These are phyloP conservation scores for Nomia melanderi DNA, from an alignment of 1,140 invertebrate genomes.

Conservation along the genomic window DNA sequence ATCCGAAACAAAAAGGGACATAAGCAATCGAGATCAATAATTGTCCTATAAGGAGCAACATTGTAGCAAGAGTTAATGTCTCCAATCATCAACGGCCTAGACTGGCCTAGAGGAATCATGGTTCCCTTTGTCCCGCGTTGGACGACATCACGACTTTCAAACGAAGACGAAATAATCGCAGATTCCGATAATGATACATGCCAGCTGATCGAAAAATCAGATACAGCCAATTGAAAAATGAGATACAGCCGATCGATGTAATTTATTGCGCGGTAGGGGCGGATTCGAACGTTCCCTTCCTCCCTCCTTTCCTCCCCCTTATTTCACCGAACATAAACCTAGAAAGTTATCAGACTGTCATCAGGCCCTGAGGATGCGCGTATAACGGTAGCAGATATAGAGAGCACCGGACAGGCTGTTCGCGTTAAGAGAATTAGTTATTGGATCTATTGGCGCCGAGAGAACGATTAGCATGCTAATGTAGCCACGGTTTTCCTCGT, in stretches of 20 bases:
- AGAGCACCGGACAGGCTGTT: slow-evolving; percentile 13
- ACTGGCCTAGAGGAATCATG: not conserved
- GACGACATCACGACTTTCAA: not conserved
- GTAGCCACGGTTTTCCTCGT: slow-evolving; percentile 17
- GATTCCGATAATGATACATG: slow-evolving; percentile 35
- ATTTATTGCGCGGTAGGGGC: slow-evolving; percentile 22
- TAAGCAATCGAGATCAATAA: no score
- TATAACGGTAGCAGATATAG: slow-evolving; percentile 37
- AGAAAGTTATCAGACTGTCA: slow-evolving; percentile 19
- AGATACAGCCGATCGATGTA: slow-evolving; percentile 9
- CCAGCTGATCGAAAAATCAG: not conserved
- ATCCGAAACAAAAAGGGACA: no score
- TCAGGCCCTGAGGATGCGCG: slow-evolving; percentile 8
- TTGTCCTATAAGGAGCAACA: no score
- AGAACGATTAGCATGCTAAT: slow-evolving; percentile 68
- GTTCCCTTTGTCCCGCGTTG: not conserved
- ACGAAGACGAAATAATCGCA: slow-evolving; percentile 24
- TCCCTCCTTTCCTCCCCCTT: not conserved
- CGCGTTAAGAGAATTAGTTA: slow-evolving; percentile 69
- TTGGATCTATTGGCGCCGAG: slow-evolving; percentile 57
- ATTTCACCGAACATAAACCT: not conserved
- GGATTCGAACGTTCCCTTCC: not conserved
- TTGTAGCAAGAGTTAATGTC: not conserved
- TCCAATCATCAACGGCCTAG: slow-evolving; percentile 14
- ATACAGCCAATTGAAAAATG: slow-evolving; percentile 18